These are phyloP conservation scores for Sinelater perroti DNA, from an alignment of 2,888 invertebrate species.

Conservation along the genomic window DNA sequence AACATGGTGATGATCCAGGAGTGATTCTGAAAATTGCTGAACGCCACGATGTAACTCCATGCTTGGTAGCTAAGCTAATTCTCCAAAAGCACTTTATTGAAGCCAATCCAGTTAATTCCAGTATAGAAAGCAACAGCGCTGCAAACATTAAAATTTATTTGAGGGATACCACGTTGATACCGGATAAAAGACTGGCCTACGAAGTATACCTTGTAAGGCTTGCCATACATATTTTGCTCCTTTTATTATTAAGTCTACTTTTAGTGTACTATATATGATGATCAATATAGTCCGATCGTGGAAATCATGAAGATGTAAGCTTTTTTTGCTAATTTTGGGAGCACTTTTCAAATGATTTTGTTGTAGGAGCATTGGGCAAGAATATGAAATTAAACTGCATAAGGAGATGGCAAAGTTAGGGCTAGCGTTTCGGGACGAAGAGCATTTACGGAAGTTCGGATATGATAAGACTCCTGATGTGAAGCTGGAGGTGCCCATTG, in stretches of 20 bases:
- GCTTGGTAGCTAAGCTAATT: conserved; percentile 68
- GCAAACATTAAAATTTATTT: conserved; percentile 65
- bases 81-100: conserved; percentile 63
- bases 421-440: conserved; percentile 77
- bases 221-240: conserved; percentile 41
- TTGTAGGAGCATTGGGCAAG: conserved; percentile 79
- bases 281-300: conserved; percentile 82
- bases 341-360: background rate
- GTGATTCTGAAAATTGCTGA: conserved; percentile 69
- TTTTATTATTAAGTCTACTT: conserved; percentile 38
- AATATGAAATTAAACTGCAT: conserved; percentile 83
- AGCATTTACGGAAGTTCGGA: conserved; percentile 79
- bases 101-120: conserved; percentile 41
- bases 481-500: conserved; percentile 88
- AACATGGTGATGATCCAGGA: conserved; percentile 64
- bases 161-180: conserved; percentile 77
- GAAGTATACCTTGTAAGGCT: conserved; percentile 77
- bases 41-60: conserved; percentile 65
- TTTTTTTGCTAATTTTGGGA: conserved; percentile 6
- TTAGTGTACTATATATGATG: conserved; percentile 83
- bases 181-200: conserved; percentile 74
- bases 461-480: conserved; percentile 97
- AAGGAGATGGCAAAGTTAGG: conserved; percentile 67
- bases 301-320: conserved; percentile 81
- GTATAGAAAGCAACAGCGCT: conserved; percentile 51